Evolutionary conservation across 2,888 invertebrate genomes (phyloP).

Genomic region (Tromatobia lineatoria): DNA sequence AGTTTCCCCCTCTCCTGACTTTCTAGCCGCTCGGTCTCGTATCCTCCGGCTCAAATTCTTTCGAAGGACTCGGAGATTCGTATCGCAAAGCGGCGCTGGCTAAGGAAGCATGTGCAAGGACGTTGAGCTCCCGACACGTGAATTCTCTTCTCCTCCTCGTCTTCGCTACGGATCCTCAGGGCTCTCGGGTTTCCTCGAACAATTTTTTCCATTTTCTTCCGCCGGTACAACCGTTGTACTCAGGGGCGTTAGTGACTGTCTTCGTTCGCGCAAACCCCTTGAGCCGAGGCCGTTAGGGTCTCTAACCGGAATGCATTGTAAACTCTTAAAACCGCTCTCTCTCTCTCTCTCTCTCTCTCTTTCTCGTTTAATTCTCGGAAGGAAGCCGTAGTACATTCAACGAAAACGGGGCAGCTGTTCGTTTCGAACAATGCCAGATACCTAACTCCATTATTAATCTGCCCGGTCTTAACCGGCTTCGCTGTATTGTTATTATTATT

Average conservation of each 20-base stretch:
- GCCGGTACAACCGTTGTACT: background rate
- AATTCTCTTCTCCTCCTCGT: background rate
- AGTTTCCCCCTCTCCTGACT: background rate
- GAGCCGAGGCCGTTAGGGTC: background rate
- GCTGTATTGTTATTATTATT: slow-evolving; percentile 15
- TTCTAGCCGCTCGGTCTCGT: too few relatives aligned
- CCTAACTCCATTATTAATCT: slow-evolving; percentile 35
- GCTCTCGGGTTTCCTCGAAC: slow-evolving; percentile 1
- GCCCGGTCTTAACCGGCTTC: background rate
- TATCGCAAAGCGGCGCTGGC: slow-evolving; percentile 13
- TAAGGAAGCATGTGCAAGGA: slow-evolving; percentile 19
- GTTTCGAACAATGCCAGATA: slow-evolving; percentile 41
- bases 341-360: slow-evolving; percentile 1
- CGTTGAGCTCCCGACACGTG: slow-evolving; percentile 2
- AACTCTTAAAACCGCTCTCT: slow-evolving; percentile 8
- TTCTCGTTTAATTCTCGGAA: slow-evolving; percentile 28
- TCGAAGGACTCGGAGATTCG: slow-evolving; percentile 36
- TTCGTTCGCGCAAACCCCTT: background rate
- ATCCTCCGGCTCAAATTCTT: slow-evolving; percentile 27
- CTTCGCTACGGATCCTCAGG: background rate
- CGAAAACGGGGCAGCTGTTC: slow-evolving; percentile 33
- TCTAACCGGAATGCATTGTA: slow-evolving; percentile 26
- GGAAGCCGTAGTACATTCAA: slow-evolving; percentile 6
- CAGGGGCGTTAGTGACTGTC: background rate
- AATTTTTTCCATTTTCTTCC: slow-evolving; percentile 4